These are phyloP conservation scores for Pinna nobilis DNA, from an alignment of 1,140 invertebrate species.

Conservation along the genomic window DNA sequence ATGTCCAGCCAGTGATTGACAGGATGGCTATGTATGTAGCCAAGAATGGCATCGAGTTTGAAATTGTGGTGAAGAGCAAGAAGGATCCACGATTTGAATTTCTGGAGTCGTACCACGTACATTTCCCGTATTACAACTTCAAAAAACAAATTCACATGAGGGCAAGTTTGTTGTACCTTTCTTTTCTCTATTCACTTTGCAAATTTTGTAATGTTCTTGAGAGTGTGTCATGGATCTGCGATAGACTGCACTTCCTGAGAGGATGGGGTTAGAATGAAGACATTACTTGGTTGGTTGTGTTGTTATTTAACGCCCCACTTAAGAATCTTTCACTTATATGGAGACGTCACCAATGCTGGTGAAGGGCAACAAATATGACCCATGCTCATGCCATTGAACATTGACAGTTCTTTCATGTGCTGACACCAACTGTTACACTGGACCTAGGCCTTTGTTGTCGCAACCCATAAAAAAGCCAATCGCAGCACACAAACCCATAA, in stretches of 20 bases:
- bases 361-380: too few relatives aligned
- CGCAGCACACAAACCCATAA: too few relatives aligned
- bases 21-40: constrained; percentile 97
- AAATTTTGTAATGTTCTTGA: not conserved
- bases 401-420: too few relatives aligned
- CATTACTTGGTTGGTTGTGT: too few relatives aligned
- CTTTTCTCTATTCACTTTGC: not conserved
- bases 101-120: constrained; percentile 63
- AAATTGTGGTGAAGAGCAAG: constrained; percentile 89
- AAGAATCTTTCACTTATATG: too few relatives aligned
- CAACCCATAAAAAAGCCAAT: too few relatives aligned
- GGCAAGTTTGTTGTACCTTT: constrained; percentile 44
- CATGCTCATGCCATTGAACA: too few relatives aligned
- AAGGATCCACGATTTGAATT: constrained; percentile 85
- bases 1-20: constrained; percentile 91
- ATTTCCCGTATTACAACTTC: constrained; percentile 68
- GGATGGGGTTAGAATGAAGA: not conserved
- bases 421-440: too few relatives aligned
- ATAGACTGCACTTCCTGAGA: not conserved
- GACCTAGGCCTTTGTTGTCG: too few relatives aligned
- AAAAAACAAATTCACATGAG: constrained; percentile 64
- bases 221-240: too few relatives aligned
- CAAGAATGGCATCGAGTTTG: constrained; percentile 95
- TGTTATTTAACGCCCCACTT: too few relatives aligned
- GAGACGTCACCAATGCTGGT: too few relatives aligned